Conservation (phyloP, 2,113 vertebrate genomes). For the Lucifuga dentata region DNA sequence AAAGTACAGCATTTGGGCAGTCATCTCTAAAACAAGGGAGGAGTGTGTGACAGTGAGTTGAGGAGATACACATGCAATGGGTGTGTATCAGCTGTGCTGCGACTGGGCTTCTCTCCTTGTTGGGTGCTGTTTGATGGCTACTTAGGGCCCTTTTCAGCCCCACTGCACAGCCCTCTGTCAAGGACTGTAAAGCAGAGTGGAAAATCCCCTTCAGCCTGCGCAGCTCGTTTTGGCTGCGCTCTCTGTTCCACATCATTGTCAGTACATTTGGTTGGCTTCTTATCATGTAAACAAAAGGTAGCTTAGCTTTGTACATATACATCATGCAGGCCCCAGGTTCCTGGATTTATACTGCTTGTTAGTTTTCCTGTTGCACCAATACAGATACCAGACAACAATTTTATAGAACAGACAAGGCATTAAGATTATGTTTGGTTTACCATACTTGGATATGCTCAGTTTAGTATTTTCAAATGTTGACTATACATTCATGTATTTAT, state of each 20-base stretch:
- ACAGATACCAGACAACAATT: neutral
- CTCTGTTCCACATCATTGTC: constrained; percentile 78
- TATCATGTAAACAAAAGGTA: constrained; percentile 67
- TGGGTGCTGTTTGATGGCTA: constrained; percentile 82
- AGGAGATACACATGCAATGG: constrained; percentile 65
- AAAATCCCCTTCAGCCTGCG: constrained; percentile 79
- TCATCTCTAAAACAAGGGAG: constrained; percentile 73
- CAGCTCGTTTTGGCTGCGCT: constrained; percentile 76
- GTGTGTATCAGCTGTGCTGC: constrained; percentile 58
- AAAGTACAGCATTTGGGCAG: constrained; percentile 72
- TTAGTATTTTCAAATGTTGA: neutral
- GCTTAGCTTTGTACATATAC: constrained; percentile 37
- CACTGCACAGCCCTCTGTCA: constrained; percentile 64
- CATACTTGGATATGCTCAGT: neutral
- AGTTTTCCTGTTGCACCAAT: neutral
- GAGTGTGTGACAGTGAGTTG: constrained; percentile 68
- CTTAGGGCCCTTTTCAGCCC: constrained; percentile 54
- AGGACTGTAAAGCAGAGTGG: constrained; percentile 75
- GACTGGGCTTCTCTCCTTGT: constrained; percentile 83
- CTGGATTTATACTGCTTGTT: too few species aligned
- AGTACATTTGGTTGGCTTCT: constrained; percentile 53
- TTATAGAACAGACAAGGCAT: neutral
- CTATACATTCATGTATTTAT: constrained; percentile 44
- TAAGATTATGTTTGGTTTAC: neutral
- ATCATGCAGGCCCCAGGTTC: neutral